A percentile compares a stretch with the other conserved stretches of the same genome.
These are phyloP conservation scores for Nerophis ophidion DNA, from an alignment of 2,113 vertebrate genomes.

Conservation along the genomic window DNA sequence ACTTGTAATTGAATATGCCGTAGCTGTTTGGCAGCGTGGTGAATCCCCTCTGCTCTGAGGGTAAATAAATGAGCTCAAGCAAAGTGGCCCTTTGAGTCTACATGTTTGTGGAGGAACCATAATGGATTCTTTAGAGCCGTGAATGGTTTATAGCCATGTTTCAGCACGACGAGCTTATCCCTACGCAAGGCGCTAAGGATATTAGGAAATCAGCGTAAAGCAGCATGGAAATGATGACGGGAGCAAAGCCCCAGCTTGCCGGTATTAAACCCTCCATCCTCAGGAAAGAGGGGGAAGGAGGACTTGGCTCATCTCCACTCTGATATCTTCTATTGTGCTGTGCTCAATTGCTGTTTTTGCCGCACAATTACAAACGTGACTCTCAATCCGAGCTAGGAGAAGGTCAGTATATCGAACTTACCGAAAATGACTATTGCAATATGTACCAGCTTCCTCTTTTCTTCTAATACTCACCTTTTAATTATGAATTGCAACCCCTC, in stretches of 20 bases:
- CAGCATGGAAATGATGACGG: constrained; percentile 73
- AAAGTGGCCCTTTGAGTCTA: constrained; percentile 65
- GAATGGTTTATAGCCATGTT: constrained; percentile 71
- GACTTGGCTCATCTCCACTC: constrained; percentile 48
- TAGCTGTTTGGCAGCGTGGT: constrained; percentile 20
- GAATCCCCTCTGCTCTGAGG: constrained; percentile 26
- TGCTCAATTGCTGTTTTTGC: constrained; percentile 34
- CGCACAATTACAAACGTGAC: constrained; percentile 46
- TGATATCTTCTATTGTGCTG: constrained; percentile 52
- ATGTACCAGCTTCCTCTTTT: too few species aligned
- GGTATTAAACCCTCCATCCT: constrained; percentile 61
- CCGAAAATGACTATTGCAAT: not conserved
- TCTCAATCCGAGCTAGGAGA: constrained; percentile 39
- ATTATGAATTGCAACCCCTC: not conserved
- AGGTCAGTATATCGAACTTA: constrained; percentile 24
- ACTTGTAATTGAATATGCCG: constrained; percentile 26
- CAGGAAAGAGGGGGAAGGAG: constrained; percentile 35
- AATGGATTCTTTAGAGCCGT: constrained; percentile 72
- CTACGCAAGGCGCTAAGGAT: constrained; percentile 70
- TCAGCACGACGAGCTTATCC: constrained; percentile 71
- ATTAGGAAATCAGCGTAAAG: constrained; percentile 75
- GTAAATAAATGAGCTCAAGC: constrained; percentile 68
- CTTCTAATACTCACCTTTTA: too few species aligned
- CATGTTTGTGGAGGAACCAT: constrained; percentile 64
- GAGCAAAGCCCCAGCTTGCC: constrained; percentile 61